Base-by-base conservation (phyloP, 2,888 invertebrate genomes). In the Myopa tessellatipennis region DNA sequence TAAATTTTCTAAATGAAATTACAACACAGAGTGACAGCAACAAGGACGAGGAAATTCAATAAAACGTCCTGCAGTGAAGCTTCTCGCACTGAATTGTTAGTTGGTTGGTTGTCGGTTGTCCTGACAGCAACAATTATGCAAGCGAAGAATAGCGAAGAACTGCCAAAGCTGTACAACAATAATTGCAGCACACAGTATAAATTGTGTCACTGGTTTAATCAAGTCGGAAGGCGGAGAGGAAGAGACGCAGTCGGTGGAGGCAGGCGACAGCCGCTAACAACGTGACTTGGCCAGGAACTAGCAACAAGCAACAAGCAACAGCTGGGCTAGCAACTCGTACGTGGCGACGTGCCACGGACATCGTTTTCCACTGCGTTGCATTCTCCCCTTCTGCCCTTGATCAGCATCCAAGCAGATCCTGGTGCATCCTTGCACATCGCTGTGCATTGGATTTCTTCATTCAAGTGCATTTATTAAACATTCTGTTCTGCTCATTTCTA, bases 121-220 rank as follows among this genome's bases (percentile, higher is more conserved):
- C 8, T 61, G 61, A 26, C 61, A 34, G 26, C 55, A 18, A 61
- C 18, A 61, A 61, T 61, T 18, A 34, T 61, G 61, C 61, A 10
- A n/a, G 7, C 26, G 61, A 4, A 61, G 26, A 26, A 12, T 5
- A 26, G 18, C 61, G 18, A 26, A 18, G n/a, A 18, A 10, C 4
- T 14, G 6, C 14, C 58, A 58, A 1, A 58, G n/a, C 61, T 18
- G 18, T n/a, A 55, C 55, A 55, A 10, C 34, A 12, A 61, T 61
- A 61, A 34, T 38, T 65, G 65, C 34, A 65, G 65, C 8, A 16
- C 12, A 16, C 10, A 65, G 36, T 7, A 12, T 8, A 58, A 71
- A 71, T 71, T 55, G 71, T 71, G 71, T 71, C 71, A 71, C 58
- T 71, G 71, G 71, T 58, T 36, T 34, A 52, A 70, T 58, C n/a